These are phyloP conservation scores for Drosophila sulfurigaster DNA, from an alignment of 1,140 invertebrate species.

Conservation along the genomic window DNA sequence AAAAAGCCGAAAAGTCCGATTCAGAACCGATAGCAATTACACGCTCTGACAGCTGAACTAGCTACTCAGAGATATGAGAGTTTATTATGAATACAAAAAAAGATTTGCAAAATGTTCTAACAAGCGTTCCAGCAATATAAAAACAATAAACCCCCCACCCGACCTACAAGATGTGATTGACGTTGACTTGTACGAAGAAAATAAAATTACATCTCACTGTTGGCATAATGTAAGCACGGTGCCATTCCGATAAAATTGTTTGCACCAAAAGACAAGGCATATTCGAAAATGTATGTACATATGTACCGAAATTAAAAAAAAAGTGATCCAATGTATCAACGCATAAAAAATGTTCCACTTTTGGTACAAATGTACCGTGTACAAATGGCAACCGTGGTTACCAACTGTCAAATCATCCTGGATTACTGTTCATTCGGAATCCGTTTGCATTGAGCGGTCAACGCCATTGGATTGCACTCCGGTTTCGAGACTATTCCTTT, in stretches of 20 bases:
- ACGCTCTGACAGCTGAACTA: no score
- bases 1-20: no score
- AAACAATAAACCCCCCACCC: slow-evolving; percentile 85
- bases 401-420: slow-evolving; percentile 87
- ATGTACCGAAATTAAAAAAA: no score
- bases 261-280: no score
- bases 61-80: no score
- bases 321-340: no score
- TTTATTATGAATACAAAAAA: neutral
- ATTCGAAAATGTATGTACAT: no score
- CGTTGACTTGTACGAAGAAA: slow-evolving; percentile 63
- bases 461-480: slow-evolving; percentile 92
- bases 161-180: slow-evolving; percentile 86
- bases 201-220: neutral
- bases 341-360: no score
- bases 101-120: slow-evolving; percentile 85
- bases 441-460: slow-evolving; percentile 92
- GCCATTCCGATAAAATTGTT: no score
- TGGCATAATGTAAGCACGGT: slow-evolving; percentile 19
- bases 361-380: no score
- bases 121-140: slow-evolving; percentile 88
- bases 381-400: slow-evolving; percentile 75
- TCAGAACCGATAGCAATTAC: no score
- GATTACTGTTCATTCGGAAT: slow-evolving; percentile 92
- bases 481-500: slow-evolving; percentile 91